Evolutionary conservation across 2,113 vertebrate genomes (phyloP), one percentile per base, ranked within the genome.

Genomic region (Amblyopsis rosae): DNA sequence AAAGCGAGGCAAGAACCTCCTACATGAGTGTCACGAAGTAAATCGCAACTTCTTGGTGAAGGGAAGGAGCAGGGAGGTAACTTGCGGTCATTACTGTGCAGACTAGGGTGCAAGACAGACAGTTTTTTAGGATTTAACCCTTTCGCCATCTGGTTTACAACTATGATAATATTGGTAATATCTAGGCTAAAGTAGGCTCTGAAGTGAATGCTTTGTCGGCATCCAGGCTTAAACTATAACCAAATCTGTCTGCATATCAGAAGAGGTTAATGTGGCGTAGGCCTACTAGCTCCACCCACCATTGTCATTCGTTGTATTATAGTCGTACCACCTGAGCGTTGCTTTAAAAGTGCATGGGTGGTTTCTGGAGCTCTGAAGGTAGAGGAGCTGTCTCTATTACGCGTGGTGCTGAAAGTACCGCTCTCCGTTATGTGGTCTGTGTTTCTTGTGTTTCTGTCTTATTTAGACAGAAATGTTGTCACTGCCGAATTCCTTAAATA

Each of bases 321-420:
- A 77, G 79, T 90, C 86, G 69, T 69, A 70, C 88, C 87, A 84
- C 84, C 67, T 56, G 1, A 33, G 72, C 71, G 55, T 74, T 68
- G 67, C 83, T 82, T 88, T 85, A 92, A 85, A 91, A 90, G 82
- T 71, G 75, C 26, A 26, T 26, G 76, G 70, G 64, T 72, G 64
- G 46, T 49, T 58, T 57, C 59, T 1, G 19, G 55, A 4, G 67
- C 62, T 12, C 41, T 67, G 53, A 69, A 57, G 33, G 54, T 13
- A 51, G 64, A 72, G 89, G 86, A 90, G 91, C 93, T 93, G 92
- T 93, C 94, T 92, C 82, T 73, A 50, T 73, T 53, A 57, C 72
- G 79, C 47, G 86, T 90, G 92, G 93, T 94, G 93, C 93, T 93
- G 93, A 94, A 93, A 85, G 83, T 73, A 72, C 72, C 77, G 54